Conservation (phyloP, 2,797 vertebrate species). For the Trematomus bernacchii region DNA sequence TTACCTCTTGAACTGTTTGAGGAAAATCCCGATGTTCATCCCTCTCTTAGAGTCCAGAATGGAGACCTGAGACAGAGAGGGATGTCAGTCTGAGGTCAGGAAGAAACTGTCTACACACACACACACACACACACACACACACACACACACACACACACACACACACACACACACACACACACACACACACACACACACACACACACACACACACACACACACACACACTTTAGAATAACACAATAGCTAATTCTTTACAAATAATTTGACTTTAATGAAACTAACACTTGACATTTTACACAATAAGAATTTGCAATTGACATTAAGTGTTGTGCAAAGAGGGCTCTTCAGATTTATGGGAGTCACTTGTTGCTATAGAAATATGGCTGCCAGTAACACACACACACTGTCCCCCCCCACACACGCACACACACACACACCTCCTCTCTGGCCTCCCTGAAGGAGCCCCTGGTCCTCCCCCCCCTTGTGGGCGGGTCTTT, state of each 20-base stretch:
- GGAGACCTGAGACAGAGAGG: conserved; percentile 81
- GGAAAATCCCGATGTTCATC: conserved; percentile 95
- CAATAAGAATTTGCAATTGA: no score
- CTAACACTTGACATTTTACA: no score
- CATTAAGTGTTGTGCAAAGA: no score
- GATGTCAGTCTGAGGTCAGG: not conserved
- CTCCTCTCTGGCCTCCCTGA: conserved; percentile 88
- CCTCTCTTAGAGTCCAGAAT: conserved; percentile 93
- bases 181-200: conserved; percentile 32
- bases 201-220: conserved; percentile 33
- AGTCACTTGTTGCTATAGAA: no score
- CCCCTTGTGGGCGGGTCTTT: conserved; percentile 45
- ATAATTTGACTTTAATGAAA: no score
- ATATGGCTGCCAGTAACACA: no score
- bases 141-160: conserved; percentile 7
- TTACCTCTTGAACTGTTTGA: conserved; percentile 97
- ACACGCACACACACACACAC: conserved; percentile 71
- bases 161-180: conserved; percentile 19
- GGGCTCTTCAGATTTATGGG: no score
- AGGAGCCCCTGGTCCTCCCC: conserved; percentile 74
- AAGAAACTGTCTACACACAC: conserved; percentile 36
- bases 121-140: conserved; percentile 7
- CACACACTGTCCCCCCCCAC: conserved; percentile 30
- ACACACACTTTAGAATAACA: no score
- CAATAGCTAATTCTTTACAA: no score